These are phyloP conservation scores for Drosophila bifasciata DNA, from an alignment of 1,140 invertebrate genomes.

Conservation along the genomic window DNA sequence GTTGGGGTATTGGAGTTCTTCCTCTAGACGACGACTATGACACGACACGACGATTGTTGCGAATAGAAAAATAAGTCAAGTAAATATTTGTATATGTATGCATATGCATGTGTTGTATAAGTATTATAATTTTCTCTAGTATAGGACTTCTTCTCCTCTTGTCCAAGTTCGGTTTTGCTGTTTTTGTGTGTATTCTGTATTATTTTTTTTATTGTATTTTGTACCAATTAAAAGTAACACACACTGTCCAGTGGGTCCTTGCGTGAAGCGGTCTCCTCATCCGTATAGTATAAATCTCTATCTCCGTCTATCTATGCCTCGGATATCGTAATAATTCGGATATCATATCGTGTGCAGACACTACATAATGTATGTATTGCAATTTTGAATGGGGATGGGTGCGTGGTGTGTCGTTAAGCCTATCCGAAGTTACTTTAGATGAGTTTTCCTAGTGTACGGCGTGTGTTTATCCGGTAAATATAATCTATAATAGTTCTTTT, in stretches of 20 bases:
- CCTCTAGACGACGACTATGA: constrained; percentile 34
- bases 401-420: constrained; percentile 29
- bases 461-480: constrained; percentile 62
- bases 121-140: constrained; percentile 74
- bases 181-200: no score
- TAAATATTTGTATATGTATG: constrained; percentile 75
- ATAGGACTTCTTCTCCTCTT: constrained; percentile 50
- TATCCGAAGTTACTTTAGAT: constrained; percentile 37
- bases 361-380: constrained; percentile 50
- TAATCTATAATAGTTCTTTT: constrained; percentile 78
- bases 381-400: constrained; percentile 51
- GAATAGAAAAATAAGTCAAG: constrained; percentile 82
- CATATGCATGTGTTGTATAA: constrained; percentile 66
- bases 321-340: constrained; percentile 19
- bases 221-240: constrained; percentile 74
- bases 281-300: no score
- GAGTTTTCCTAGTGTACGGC: constrained; percentile 25
- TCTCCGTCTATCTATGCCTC: constrained; percentile 5
- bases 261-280: constrained; percentile 22
- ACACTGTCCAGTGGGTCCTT: background rate
- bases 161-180: constrained; percentile 19
- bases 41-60: constrained; percentile 55
- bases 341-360: constrained; percentile 41
- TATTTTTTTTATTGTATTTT: constrained; percentile 64
- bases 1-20: constrained; percentile 16